These are phyloP conservation scores for Platycnemis pennipes DNA, from an alignment of 2,888 invertebrate genomes.

Conservation along the genomic window DNA sequence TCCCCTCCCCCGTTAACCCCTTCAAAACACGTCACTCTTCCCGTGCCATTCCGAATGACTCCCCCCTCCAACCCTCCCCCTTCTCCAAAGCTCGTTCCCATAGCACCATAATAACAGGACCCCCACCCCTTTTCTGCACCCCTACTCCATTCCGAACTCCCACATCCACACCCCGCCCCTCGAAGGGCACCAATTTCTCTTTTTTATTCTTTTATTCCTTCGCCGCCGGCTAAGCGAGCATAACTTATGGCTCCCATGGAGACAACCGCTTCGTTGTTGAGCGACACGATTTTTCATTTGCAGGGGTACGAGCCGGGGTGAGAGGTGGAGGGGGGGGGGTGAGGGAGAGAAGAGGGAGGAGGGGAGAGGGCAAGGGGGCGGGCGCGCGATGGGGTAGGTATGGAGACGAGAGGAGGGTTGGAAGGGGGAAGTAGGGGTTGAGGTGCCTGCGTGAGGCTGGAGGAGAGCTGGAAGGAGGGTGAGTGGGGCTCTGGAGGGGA, in stretches of 20 bases:
- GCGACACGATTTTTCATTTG: slow-evolving; percentile 50
- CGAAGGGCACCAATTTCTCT: too few species aligned
- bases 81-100: not conserved
- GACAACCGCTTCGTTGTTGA: slow-evolving; percentile 47
- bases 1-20: too few species aligned
- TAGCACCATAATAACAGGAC: not conserved
- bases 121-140: not conserved
- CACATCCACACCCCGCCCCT: not conserved
- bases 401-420: too few species aligned
- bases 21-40: not conserved
- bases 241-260: slow-evolving; percentile 12
- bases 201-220: not conserved
- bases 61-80: not conserved
- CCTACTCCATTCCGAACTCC: not conserved
- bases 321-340: not conserved
- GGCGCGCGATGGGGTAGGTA: not conserved
- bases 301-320: not conserved
- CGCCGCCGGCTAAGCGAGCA: not conserved
- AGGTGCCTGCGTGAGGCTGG: too few species aligned
- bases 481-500: not conserved
- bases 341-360: not conserved
- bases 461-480: not conserved
- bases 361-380: not conserved
- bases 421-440: too few species aligned
- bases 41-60: not conserved